A percentile compares a stretch with the other conserved stretches of the same genome.
These are phyloP conservation scores for human (Homo sapiens) DNA, from an alignment of 2,113 vertebrate genomes.

Conservation along the genomic window DNA sequence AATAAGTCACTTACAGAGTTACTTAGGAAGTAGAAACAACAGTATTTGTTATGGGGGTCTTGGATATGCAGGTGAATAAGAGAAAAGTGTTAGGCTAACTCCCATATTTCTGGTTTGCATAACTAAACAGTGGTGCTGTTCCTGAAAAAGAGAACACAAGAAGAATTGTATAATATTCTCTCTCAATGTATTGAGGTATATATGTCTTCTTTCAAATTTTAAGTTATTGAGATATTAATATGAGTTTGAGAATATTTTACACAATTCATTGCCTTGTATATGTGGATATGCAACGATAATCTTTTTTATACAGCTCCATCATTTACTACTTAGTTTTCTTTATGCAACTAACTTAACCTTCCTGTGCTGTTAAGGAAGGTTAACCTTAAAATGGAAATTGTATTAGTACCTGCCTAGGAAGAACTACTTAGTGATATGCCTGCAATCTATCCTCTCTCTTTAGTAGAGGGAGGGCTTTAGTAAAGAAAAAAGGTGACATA, in stretches of 20 bases:
- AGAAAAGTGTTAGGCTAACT: not conserved
- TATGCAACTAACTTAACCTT: not conserved
- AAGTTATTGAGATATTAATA: conserved; percentile 15
- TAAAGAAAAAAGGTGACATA: not conserved
- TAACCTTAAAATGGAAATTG: not conserved
- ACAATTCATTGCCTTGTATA: not conserved
- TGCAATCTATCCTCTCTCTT: not conserved
- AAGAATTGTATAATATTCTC: not conserved
- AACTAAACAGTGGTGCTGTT: not conserved
- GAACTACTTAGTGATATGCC: not conserved
- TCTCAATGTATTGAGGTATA: not conserved
- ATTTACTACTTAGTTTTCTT: not conserved
- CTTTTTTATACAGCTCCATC: not conserved
- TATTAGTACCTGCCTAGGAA: not conserved
- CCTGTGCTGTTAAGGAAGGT: not conserved
- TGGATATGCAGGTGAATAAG: not conserved
- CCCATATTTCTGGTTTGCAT: not conserved
- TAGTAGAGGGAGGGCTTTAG: not conserved
- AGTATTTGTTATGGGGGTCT: not conserved
- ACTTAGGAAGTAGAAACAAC: not conserved
- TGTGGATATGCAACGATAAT: not conserved
- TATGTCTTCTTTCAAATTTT: conserved; percentile 34
- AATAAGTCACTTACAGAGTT: not conserved
- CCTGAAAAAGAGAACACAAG: not conserved
- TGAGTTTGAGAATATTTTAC: not conserved